Base-by-base conservation (phyloP, 2,888 invertebrate species). In the Syrphus vitripennis region DNA sequence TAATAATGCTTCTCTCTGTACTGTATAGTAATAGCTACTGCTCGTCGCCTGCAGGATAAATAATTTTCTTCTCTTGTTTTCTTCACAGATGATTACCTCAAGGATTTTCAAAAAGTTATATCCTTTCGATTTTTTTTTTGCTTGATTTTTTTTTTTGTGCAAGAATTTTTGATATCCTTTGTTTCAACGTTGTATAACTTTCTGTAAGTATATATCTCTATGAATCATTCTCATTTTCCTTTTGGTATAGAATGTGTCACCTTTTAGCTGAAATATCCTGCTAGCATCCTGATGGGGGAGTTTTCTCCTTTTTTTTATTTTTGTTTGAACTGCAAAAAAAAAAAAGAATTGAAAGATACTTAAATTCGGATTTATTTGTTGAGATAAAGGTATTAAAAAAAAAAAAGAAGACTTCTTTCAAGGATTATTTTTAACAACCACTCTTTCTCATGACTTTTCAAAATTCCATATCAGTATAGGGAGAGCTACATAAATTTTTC, bases 21-120 rank as follows among this genome's bases (percentile, higher is more conserved):
- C 26, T 26, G 26, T 26, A 5, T 5, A 4, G 26, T 26, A 7
- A 6, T 14, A n/a, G 16, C 26, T 29, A 4, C n/a, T 59, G 24
- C 31, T 40, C 45, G 24, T 34, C 19, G 34, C 10, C 16, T 9
- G 72, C 29, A 61, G 61, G 50, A 48, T 69, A 65, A 57, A 65
- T 65, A 50, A 48, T 75, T 75, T 63, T 83, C 45, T 55, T 63
- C 69, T 69, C 69, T 78, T 83, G 72, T 78, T 83, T 78, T 63
- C 70, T 48, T 79, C 79, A 70, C 79, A 79, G 83, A 79, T 83
- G 79, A 83, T 83, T 83, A 79, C 74, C 79, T 79, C 69, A 57
- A 79, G 74, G 83, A 79, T 75, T 83, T 83, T 75, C 63, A 79
- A 57, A 78, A 79, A 70, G 75, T 70, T 48, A 19, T 75, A 83